Conservation (phyloP, 2,113 vertebrate genomes). For the Lanius ludovicianus region DNA sequence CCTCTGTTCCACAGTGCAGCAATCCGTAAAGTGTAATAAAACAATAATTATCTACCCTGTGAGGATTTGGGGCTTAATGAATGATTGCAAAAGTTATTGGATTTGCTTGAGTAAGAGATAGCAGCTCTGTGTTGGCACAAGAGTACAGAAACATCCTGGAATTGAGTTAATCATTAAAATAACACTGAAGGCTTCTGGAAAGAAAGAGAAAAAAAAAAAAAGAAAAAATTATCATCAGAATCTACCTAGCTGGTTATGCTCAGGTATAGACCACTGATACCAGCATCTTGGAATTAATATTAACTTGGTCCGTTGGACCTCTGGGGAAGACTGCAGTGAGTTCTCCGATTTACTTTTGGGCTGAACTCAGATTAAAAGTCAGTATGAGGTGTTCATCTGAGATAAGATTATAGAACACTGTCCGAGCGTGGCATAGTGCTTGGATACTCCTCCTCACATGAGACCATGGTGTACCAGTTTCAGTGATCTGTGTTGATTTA, state of each 20-base stretch:
- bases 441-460: background rate
- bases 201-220: background rate
- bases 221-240: background rate
- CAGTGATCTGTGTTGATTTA: background rate
- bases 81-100: conserved; percentile 7
- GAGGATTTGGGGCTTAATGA: background rate
- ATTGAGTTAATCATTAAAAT: background rate
- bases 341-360: background rate
- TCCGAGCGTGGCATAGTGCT: background rate
- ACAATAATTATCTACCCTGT: background rate
- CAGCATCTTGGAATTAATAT: background rate
- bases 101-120: conserved; percentile 26
- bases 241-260: background rate
- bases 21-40: background rate
- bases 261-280: background rate
- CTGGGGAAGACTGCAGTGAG: background rate
- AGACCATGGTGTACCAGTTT: background rate
- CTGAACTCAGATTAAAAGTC: background rate
- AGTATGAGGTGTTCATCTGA: background rate
- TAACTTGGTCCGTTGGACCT: background rate
- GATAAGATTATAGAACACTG: background rate
- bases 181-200: background rate
- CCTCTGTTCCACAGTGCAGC: background rate
- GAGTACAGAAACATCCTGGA: background rate
- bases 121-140: background rate